These are phyloP conservation scores for Antechinus stuartii DNA, from an alignment of 2,113 vertebrate genomes.

Conservation along the genomic window DNA sequence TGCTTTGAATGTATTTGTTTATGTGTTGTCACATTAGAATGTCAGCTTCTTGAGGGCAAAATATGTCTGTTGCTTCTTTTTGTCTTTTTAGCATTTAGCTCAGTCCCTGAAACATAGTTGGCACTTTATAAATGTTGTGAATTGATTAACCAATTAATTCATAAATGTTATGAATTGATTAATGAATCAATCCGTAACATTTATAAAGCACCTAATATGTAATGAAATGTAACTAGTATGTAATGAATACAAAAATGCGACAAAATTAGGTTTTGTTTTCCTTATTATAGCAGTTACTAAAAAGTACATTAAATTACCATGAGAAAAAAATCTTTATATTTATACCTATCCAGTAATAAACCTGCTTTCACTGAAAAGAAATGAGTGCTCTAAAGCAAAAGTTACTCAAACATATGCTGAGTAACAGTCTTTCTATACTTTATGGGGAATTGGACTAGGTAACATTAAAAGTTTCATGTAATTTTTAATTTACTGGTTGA, in stretches of 20 bases:
- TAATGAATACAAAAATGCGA: not conserved
- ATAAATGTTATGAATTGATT: too few species aligned
- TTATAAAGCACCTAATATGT: too few species aligned
- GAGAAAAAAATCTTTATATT: not conserved
- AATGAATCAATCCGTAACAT: too few species aligned
- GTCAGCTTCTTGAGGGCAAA: not conserved
- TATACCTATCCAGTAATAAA: not conserved
- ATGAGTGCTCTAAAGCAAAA: not conserved
- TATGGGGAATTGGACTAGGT: not conserved
- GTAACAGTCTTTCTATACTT: not conserved
- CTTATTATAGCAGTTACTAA: not conserved
- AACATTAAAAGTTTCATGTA: not conserved
- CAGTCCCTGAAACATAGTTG: not conserved
- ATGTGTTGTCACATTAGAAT: not conserved
- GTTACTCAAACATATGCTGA: not conserved
- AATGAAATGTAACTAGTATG: not conserved
- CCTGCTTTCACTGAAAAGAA: not conserved
- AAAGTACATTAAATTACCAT: not conserved
- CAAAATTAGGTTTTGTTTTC: not conserved
- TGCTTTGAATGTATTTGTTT: not conserved
- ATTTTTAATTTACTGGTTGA: not conserved
- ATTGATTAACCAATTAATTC: too few species aligned
- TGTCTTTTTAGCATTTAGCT: not conserved
- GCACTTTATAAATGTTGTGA: not conserved
- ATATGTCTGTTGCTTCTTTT: not conserved